Percentiles rank a stretch among this genome's conserved stretches.
Evolutionary conservation across 1,140 invertebrate genomes (phyloP).

Genomic region (Cecropterus lyciades): DNA sequence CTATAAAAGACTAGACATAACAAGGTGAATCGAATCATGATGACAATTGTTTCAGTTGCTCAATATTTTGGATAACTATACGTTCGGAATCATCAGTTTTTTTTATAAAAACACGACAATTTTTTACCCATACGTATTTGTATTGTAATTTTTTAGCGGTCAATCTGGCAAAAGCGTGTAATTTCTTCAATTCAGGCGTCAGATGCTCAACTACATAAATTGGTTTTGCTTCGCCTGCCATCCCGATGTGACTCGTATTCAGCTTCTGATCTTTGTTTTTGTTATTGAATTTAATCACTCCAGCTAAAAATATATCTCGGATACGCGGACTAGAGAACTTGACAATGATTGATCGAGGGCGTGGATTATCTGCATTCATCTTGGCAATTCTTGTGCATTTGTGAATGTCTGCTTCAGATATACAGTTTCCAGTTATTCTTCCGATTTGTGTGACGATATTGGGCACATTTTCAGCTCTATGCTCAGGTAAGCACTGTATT

Average conservation of each 20-base stretch:
- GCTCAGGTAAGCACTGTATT: conserved; percentile 36
- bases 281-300: conserved; percentile 28
- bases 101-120: conserved; percentile 38
- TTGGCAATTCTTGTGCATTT: conserved; percentile 33
- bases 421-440: conserved; percentile 8
- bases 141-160: no score
- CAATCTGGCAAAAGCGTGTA: no score
- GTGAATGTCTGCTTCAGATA: conserved; percentile 28
- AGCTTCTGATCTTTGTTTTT: conserved; percentile 31
- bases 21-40: not conserved
- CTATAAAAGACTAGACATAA: not conserved
- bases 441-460: conserved; percentile 17
- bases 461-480: conserved; percentile 34
- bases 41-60: conserved; percentile 3
- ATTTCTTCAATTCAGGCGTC: conserved; percentile 29
- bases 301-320: conserved; percentile 30
- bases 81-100: conserved; percentile 29
- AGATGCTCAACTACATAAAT: no score
- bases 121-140: no score
- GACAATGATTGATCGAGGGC: conserved; percentile 30
- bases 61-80: conserved; percentile 18
- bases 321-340: conserved; percentile 33
- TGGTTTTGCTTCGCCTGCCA: no score
- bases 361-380: conserved; percentile 3
- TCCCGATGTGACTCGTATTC: conserved; percentile 20